Conservation (phyloP, 2,888 invertebrate genomes). For the Archips crataeganus region DNA sequence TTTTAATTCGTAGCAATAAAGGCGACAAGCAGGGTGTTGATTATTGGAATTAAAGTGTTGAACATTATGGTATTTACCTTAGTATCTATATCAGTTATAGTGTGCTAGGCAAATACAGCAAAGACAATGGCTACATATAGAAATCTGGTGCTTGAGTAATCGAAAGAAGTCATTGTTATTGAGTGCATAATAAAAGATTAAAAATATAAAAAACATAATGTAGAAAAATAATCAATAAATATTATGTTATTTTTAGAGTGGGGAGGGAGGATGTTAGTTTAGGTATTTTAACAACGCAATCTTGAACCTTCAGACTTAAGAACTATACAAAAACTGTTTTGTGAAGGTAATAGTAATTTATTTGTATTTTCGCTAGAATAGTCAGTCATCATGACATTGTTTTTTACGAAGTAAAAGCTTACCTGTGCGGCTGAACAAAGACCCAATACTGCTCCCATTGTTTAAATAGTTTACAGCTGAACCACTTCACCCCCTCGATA, state of each 20-base stretch:
- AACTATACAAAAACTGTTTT: background rate
- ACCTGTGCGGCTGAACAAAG: conserved; percentile 88
- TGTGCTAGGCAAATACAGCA: too few relatives aligned
- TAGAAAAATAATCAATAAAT: background rate
- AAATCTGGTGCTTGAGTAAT: background rate
- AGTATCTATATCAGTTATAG: too few relatives aligned
- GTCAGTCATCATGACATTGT: conserved; percentile 6
- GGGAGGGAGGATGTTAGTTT: background rate
- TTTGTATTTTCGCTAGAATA: conserved; percentile 37
- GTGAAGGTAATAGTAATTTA: background rate
- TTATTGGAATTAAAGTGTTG: too few relatives aligned
- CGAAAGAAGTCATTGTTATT: too few relatives aligned
- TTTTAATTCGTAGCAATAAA: too few relatives aligned
- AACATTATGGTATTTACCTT: too few relatives aligned
- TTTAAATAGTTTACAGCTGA: background rate
- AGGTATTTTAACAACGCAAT: background rate
- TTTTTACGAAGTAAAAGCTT: conserved; percentile 48
- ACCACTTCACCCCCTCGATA: background rate
- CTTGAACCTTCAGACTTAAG: background rate
- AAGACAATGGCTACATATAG: background rate
- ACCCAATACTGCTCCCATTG: conserved; percentile 88
- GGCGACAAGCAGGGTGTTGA: too few relatives aligned
- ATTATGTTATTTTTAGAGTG: background rate
- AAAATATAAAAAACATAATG: background rate
- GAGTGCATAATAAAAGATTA: background rate